phyloP scores from a whole-genome alignment of 2,888 invertebrate species.

The Aporophyla nigra region DNA sequence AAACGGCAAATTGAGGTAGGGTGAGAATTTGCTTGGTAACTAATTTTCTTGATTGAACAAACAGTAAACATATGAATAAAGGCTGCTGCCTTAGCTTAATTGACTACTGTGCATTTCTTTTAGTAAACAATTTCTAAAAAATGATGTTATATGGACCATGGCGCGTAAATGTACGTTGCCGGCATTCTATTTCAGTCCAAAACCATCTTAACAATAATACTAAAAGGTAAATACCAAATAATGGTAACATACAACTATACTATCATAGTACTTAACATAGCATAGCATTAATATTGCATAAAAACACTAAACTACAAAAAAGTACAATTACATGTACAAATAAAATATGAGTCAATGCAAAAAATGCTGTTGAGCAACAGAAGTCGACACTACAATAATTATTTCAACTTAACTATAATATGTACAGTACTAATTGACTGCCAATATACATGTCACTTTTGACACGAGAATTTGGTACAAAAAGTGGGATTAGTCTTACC shows the following conservation, averaged over 20 bases:
- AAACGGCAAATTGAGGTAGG: neutral
- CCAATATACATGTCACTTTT: conserved; percentile 39
- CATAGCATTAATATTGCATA: conserved; percentile 56
- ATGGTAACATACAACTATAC: conserved; percentile 57
- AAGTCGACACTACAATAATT: conserved; percentile 46
- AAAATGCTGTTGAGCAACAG: conserved; percentile 70
- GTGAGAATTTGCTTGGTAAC: neutral
- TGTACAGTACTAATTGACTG: conserved; percentile 53
- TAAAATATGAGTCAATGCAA: conserved; percentile 57
- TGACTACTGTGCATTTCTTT: neutral
- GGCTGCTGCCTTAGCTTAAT: neutral
- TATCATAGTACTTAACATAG: conserved; percentile 31
- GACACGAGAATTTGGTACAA: conserved; percentile 60
- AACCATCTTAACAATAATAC: conserved; percentile 21
- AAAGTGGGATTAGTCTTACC: conserved; percentile 55
- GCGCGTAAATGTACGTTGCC: neutral
- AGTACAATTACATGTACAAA: conserved; percentile 49
- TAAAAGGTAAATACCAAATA: conserved; percentile 53
- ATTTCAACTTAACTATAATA: conserved; percentile 47
- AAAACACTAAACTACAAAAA: conserved; percentile 55
- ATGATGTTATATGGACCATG: neutral
- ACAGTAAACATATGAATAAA: neutral
- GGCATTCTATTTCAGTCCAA: conserved; percentile 27
- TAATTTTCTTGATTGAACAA: neutral
- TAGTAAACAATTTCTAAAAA: neutral